Base-by-base conservation (phyloP, 92 coral and sea anemone species). In the Paragorgia papillata region DNA sequence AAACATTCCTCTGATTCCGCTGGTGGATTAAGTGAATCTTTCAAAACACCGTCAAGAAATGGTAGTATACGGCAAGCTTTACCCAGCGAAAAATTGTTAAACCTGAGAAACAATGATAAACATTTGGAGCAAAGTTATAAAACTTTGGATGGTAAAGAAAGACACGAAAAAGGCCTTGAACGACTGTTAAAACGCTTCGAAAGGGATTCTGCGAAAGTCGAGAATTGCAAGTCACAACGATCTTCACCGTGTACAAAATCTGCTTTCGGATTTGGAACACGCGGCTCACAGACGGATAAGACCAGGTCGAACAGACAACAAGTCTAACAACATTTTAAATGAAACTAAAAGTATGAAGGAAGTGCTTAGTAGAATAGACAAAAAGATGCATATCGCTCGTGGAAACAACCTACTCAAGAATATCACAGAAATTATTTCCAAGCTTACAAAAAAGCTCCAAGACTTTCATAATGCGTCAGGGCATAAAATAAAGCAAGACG, bases 141-240 rank as follows among this genome's bases (percentile, higher is more conserved):
- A 15, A 2, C 53, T 7, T 6, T 2, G 2, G n/a, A 7, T 6
- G 53, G 14, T 46, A 15, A 7, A 6, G 2, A 2, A 7, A 46
- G 17, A 7, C 9, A 46, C n/a, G 53, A 46, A 15, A 46, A 46
- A 2, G 15, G n/a, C 22, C 54, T 71, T 54, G 29, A 43, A 20
- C 32, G 37, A 19, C 13, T 71, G 24, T 19, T 71, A 21, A 53
- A 71, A 71, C 78, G 51, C 21, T 15, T 55, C 12, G 78, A 71
- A 35, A 71, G 21, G n/a, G n/a, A 31, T 53, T 57, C 39, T 55
- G 54, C 48, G 64, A 21, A 55, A 34, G 46, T 71, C 65, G 28
- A 35, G 78, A 19, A 24, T 31, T 70, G 51, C 50, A 19, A 70
- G 63, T 9, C 48, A 22, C 9, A 53, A 9, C 35, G 20, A 33